phyloP scores from a whole-genome alignment of 2,113 vertebrate species.

The Lepidothrix coronata region DNA sequence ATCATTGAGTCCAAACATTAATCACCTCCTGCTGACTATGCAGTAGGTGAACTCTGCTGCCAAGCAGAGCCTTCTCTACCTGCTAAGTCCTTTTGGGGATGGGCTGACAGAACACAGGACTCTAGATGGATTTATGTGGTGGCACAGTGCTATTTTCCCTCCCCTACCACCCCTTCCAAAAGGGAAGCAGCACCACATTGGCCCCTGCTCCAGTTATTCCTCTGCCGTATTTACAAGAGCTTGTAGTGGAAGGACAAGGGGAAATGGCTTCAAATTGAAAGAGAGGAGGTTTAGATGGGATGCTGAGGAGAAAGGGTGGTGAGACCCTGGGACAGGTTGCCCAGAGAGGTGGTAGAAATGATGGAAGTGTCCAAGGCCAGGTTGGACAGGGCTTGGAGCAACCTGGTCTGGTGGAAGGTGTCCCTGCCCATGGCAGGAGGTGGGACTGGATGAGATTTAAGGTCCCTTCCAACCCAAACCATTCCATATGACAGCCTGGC shows the following conservation, averaged over 20 bases:
- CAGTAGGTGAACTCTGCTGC: neutral
- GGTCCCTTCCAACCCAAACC: neutral
- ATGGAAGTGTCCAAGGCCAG: neutral
- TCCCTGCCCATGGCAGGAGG: neutral
- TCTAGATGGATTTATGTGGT: neutral
- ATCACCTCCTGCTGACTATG: neutral
- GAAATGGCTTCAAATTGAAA: neutral
- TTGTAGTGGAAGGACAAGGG: neutral
- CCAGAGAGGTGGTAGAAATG: neutral
- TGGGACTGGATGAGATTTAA: neutral
- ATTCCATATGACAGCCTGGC: neutral
- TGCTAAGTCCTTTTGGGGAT: neutral
- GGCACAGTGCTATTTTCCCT: neutral
- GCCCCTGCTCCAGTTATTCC: neutral
- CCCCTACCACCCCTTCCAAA: neutral
- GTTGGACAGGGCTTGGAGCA: neutral
- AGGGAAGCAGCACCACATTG: neutral
- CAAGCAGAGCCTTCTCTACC: neutral
- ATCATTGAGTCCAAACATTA: neutral
- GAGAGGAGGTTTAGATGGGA: neutral
- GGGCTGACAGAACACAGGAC: neutral
- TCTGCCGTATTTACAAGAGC: neutral
- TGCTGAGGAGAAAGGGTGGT: neutral
- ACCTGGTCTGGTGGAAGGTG: neutral
- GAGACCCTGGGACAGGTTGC: neutral